Conservation (phyloP, 2,113 vertebrate genomes). For the Uria lomvia region DNA sequence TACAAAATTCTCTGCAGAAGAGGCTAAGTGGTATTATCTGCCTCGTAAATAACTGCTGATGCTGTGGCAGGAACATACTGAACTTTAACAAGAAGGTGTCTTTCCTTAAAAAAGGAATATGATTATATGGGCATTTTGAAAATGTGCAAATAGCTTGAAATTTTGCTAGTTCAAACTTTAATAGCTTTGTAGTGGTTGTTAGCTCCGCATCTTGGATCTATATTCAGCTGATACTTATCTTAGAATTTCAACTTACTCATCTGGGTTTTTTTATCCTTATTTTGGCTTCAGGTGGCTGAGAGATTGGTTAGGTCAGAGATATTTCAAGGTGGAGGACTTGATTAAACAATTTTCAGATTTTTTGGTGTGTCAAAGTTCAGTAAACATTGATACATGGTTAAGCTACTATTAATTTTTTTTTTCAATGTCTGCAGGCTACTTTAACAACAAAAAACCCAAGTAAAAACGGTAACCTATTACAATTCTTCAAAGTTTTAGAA, state of each 20-base stretch:
- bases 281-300: neutral
- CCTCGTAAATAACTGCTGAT: neutral
- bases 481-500: neutral
- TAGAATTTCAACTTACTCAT: neutral
- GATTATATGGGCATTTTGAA: neutral
- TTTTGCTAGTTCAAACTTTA: neutral
- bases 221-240: constrained; percentile 1
- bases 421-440: neutral
- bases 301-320: neutral
- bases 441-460: neutral
- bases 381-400: fast-evolving
- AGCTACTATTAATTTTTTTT: neutral
- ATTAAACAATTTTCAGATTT: neutral
- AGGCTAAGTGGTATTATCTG: neutral
- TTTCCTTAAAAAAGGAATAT: neutral
- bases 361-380: neutral
- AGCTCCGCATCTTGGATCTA: neutral
- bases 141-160: neutral
- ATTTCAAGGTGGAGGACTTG: neutral
- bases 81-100: neutral
- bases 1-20: neutral
- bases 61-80: neutral
- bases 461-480: neutral
- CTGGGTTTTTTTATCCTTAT: neutral
- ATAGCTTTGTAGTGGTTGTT: neutral